phyloP scores from a whole-genome alignment of 1,140 invertebrate species.

The Augochlora pura region DNA sequence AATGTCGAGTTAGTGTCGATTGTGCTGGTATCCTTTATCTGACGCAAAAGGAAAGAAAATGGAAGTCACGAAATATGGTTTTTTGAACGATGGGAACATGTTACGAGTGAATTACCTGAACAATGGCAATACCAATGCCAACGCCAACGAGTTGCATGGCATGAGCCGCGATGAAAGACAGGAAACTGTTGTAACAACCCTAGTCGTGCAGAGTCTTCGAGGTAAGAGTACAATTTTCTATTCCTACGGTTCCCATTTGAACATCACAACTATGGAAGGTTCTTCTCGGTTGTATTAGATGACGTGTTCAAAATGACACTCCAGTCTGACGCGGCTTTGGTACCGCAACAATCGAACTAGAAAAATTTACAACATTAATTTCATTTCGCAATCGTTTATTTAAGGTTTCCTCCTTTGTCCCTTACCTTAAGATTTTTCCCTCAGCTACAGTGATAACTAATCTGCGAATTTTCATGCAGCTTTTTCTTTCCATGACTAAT shows the following conservation, averaged over 20 bases:
- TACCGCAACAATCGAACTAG: constrained; percentile 89
- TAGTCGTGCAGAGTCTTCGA: constrained; percentile 45
- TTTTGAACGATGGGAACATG: not conserved
- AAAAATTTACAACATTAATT: constrained; percentile 16
- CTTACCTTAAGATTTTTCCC: no score
- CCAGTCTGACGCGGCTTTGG: constrained; percentile 84
- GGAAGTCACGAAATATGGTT: no score
- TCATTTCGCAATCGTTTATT: no score
- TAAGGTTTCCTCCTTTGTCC: no score
- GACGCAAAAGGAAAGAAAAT: no score
- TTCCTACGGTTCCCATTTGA: constrained; percentile 73
- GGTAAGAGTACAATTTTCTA: constrained; percentile 72
- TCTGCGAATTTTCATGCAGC: no score
- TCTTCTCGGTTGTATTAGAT: no score
- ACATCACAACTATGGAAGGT: constrained; percentile 83
- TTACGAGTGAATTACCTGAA: constrained; percentile 83
- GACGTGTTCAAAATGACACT: constrained; percentile 45
- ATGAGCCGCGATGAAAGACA: constrained; percentile 83
- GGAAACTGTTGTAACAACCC: constrained; percentile 84
- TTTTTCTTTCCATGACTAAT: no score
- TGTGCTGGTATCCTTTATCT: no score
- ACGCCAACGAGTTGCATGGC: constrained; percentile 87
- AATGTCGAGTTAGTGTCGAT: not conserved
- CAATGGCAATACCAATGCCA: constrained; percentile 87
- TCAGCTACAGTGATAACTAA: no score